These are phyloP conservation scores for Malurus cyaneus DNA, from an alignment of 2,113 vertebrate species.

Conservation along the genomic window DNA sequence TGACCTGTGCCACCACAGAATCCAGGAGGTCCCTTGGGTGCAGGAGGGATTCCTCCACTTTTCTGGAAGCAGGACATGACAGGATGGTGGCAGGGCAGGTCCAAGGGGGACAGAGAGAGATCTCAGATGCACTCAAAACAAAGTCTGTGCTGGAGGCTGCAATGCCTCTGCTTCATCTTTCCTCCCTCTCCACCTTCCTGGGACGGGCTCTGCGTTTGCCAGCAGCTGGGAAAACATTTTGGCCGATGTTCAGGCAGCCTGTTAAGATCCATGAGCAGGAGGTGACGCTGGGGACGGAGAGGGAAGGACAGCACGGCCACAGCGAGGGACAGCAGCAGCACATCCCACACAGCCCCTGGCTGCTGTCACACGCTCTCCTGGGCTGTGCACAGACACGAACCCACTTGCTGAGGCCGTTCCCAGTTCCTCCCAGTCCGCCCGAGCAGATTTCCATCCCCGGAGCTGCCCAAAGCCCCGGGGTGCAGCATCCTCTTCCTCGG, in stretches of 20 bases:
- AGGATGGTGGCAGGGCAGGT: not conserved
- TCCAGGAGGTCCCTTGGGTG: not conserved
- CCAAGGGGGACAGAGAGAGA: not conserved
- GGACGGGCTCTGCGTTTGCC: not conserved
- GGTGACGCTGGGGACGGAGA: not conserved
- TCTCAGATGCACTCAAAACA: rapidly evolving
- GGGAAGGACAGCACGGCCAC: not conserved
- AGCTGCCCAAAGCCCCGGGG: not conserved
- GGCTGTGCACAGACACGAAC: not conserved
- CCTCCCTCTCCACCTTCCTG: not conserved
- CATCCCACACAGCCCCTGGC: not conserved
- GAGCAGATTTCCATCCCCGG: not conserved
- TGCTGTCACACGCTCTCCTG: not conserved
- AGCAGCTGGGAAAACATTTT: not conserved
- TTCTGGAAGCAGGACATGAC: not conserved
- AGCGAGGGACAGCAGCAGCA: rapidly evolving
- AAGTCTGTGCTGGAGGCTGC: not conserved
- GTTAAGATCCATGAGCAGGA: rapidly evolving
- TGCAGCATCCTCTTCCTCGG: not conserved
- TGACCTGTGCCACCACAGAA: not conserved
- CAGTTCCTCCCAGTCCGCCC: not conserved
- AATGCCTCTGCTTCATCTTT: not conserved
- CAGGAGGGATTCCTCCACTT: rapidly evolving
- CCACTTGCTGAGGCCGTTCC: not conserved
- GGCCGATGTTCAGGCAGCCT: not conserved